Evolutionary conservation across 2,888 invertebrate species (phyloP).

Genomic region (Punctoribates punctum): DNA sequence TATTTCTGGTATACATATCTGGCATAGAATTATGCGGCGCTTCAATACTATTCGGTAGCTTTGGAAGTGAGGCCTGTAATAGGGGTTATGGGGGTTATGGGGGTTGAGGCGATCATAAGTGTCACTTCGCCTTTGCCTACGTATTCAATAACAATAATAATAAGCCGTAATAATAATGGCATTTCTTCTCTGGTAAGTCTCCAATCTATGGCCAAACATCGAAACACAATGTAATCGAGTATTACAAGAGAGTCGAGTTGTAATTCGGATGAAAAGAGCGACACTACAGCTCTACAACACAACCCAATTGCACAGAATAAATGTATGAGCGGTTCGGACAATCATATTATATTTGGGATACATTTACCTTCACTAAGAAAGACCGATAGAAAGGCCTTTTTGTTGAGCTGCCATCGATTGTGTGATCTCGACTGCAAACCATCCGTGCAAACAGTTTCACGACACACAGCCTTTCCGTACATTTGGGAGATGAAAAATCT

Average conservation of each 20-base stretch:
- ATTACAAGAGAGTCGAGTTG: conserved; percentile 36
- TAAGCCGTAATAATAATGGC: conserved; percentile 20
- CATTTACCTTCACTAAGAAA: not conserved
- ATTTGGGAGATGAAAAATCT: not conserved
- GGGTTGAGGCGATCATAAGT: conserved; percentile 17
- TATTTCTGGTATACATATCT: not conserved
- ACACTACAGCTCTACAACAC: conserved; percentile 15
- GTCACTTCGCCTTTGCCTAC: conserved; percentile 2
- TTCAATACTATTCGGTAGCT: not conserved
- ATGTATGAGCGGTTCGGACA: conserved; percentile 25
- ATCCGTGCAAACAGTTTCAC: conserved; percentile 20
- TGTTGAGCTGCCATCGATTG: conserved; percentile 18
- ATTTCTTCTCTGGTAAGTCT: not conserved
- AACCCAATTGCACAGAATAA: not conserved
- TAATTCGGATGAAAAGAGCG: conserved; percentile 32
- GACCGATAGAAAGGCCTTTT: not conserved
- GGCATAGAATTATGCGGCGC: not conserved
- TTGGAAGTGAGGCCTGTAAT: not conserved
- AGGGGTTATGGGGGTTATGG: no score
- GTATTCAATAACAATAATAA: not conserved
- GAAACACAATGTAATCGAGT: not conserved
- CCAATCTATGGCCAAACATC: not conserved
- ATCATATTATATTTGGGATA: conserved; percentile 19
- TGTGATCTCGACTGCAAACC: conserved; percentile 14
- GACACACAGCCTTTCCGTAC: not conserved